phyloP scores from a whole-genome alignment of 1,140 invertebrate genomes.

The Micrasema longulum region DNA sequence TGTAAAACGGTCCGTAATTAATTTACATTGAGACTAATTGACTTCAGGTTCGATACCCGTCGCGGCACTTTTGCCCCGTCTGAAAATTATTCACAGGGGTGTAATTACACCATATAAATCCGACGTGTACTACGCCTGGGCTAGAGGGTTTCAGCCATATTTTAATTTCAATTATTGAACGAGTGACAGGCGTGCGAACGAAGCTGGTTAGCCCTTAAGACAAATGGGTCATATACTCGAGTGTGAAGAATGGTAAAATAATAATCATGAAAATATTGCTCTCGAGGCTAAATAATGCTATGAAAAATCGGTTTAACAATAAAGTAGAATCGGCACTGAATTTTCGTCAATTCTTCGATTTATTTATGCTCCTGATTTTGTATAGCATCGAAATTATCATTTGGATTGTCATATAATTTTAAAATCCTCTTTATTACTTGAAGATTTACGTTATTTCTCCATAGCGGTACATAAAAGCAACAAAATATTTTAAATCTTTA shows the following conservation, averaged over 20 bases:
- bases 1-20: conserved; percentile 24
- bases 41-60: conserved; percentile 21
- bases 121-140: conserved; percentile 19
- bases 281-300: too few species aligned
- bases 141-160: conserved; percentile 23
- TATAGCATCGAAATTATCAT: too few species aligned
- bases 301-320: too few species aligned
- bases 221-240: neutral
- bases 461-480: too few species aligned
- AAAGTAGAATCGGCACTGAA: too few species aligned
- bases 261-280: too few species aligned
- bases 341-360: too few species aligned
- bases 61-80: conserved; percentile 23
- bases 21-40: conserved; percentile 38
- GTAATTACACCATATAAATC: conserved; percentile 49
- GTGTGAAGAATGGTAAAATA: conserved; percentile 6
- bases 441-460: too few species aligned
- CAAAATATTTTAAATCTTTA: too few species aligned
- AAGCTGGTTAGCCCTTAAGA: conserved; percentile 10
- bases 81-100: conserved; percentile 33
- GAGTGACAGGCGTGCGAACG: conserved; percentile 44
- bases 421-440: too few species aligned
- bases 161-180: conserved; percentile 53
- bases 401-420: too few species aligned
- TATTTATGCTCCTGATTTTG: too few species aligned